A percentile compares a stretch with the other conserved stretches of the same genome.
Conservation (phyloP, 2,888 invertebrate genomes). For the Perizoma affinitatum region DNA sequence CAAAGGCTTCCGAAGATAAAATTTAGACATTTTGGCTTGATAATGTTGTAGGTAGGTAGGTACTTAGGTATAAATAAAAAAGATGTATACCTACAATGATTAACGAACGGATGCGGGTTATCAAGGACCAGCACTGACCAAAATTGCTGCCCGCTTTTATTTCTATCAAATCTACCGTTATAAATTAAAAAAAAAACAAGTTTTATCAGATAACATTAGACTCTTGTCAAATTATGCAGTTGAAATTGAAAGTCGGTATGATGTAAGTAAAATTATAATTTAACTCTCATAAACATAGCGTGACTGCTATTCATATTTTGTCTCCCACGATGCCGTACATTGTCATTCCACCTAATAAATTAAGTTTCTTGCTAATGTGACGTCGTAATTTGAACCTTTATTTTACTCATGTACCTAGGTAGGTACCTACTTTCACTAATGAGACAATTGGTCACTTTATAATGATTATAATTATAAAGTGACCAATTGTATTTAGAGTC, state of each 20-base stretch:
- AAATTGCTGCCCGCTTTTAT: neutral
- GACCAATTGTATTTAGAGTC: slow-evolving; percentile 12
- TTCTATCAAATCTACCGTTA: no score
- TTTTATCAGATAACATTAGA: slow-evolving; percentile 10
- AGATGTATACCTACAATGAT: no score
- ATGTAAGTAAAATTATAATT: slow-evolving; percentile 58
- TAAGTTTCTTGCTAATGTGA: slow-evolving; percentile 51
- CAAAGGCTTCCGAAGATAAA: no score
- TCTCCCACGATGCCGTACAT: slow-evolving; percentile 72
- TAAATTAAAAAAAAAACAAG: neutral
- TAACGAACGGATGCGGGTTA: slow-evolving; percentile 34
- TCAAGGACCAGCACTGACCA: slow-evolving; percentile 24
- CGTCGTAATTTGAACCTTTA: slow-evolving; percentile 55
- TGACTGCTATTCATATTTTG: slow-evolving; percentile 66
- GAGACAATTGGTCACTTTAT: no score
- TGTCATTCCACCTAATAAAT: slow-evolving; percentile 68
- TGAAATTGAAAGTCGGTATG: slow-evolving; percentile 67
- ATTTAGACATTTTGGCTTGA: no score
- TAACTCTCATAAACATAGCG: slow-evolving; percentile 60
- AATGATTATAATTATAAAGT: slow-evolving; percentile 27
- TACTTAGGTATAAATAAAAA: no score
- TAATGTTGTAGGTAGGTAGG: no score
- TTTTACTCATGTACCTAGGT: slow-evolving; percentile 30
- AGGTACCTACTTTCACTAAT: slow-evolving; percentile 49
- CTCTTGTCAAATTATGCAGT: slow-evolving; percentile 32